These are phyloP conservation scores for Siniperca knerii DNA, from an alignment of 2,113 vertebrate genomes.

Conservation along the genomic window DNA sequence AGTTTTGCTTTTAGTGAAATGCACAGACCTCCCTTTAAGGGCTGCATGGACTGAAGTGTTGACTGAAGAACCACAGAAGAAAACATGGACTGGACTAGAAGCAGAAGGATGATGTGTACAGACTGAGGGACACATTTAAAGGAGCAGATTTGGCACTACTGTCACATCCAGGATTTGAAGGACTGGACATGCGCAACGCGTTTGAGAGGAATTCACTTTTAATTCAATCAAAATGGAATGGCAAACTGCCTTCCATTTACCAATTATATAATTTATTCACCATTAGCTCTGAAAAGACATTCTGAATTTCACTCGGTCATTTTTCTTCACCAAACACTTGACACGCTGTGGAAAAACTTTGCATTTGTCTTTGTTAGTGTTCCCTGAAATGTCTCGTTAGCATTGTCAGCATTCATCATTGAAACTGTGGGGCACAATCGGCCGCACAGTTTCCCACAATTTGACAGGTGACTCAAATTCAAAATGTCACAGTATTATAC, in stretches of 20 bases:
- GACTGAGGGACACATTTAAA: slow-evolving; percentile 2
- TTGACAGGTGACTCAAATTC: slow-evolving; percentile 41
- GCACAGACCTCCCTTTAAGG: slow-evolving; percentile 23
- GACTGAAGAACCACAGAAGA: slow-evolving; percentile 55
- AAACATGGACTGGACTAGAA: slow-evolving; percentile 29
- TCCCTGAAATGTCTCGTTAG: slow-evolving; percentile 60
- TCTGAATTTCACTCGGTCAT: slow-evolving; percentile 51
- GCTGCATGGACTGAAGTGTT: slow-evolving; percentile 38
- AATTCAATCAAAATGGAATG: slow-evolving; percentile 60
- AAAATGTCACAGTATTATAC: slow-evolving; percentile 28
- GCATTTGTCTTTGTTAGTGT: slow-evolving; percentile 70
- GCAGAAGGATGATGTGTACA: neutral
- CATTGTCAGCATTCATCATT: slow-evolving; percentile 64
- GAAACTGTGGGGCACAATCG: neutral
- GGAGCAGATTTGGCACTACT: slow-evolving; percentile 54
- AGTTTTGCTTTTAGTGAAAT: slow-evolving; percentile 24
- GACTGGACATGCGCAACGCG: slow-evolving; percentile 44
- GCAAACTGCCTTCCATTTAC: slow-evolving; percentile 61
- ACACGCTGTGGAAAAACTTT: slow-evolving; percentile 58
- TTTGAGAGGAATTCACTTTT: slow-evolving; percentile 61
- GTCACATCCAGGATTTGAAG: slow-evolving; percentile 52
- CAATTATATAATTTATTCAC: slow-evolving; percentile 69
- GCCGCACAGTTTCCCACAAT: slow-evolving; percentile 1
- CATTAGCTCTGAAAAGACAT: slow-evolving; percentile 55
- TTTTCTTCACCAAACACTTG: slow-evolving; percentile 62